Percentiles rank a stretch among this genome's conserved stretches.
These are phyloP conservation scores for Strigamia maritima DNA, from an alignment of 2,888 invertebrate species.

Conservation along the genomic window DNA sequence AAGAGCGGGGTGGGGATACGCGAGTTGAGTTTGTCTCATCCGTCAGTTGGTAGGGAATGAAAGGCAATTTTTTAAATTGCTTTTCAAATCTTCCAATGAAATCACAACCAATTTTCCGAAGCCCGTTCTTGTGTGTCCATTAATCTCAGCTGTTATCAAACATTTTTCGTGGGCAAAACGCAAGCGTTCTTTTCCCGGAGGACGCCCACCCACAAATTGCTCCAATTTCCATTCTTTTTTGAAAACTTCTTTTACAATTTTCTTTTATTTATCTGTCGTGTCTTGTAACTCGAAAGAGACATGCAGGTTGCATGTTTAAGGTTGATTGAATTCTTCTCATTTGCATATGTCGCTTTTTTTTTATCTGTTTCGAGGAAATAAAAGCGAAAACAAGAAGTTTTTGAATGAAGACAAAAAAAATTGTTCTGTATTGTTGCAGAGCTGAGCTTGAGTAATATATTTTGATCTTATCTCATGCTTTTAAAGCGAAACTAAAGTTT, in stretches of 20 bases:
- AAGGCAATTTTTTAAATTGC: conserved; percentile 38
- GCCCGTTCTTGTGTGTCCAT: conserved; percentile 34
- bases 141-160: conserved; percentile 39
- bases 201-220: conserved; percentile 33
- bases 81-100: conserved; percentile 38
- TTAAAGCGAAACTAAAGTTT: conserved; percentile 6
- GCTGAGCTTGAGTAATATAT: conserved; percentile 7
- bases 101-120: conserved; percentile 37
- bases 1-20: conserved; percentile 21
- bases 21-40: conserved; percentile 32
- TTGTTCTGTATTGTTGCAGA: not conserved
- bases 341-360: conserved; percentile 26
- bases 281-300: not conserved
- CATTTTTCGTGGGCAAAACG: conserved; percentile 27
- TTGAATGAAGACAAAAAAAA: not conserved
- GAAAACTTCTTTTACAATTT: not conserved
- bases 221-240: conserved; percentile 32
- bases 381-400: conserved; percentile 21
- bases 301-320: not conserved
- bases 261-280: conserved; percentile 22
- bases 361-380: not conserved
- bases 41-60: conserved; percentile 34
- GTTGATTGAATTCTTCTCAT: conserved; percentile 18
- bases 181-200: conserved; percentile 14
- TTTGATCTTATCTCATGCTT: not conserved